A percentile compares a stretch with the other conserved stretches of the same genome.
Conservation (phyloP, 2,797 vertebrate species). For the Acrossocheilus wenchowensis region DNA sequence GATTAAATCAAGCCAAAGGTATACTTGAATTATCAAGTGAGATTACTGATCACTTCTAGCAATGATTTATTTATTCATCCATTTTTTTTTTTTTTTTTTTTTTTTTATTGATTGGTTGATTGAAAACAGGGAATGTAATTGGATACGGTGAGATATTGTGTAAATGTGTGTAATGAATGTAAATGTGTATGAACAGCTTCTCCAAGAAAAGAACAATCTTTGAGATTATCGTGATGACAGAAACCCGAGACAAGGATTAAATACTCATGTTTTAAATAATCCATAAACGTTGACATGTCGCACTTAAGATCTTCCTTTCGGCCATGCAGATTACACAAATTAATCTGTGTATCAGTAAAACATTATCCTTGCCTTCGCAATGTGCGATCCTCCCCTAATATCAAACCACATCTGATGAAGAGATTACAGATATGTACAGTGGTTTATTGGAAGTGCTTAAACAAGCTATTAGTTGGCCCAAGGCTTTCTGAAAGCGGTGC, state of each 20-base stretch:
- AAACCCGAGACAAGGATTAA: slow-evolving; percentile 69
- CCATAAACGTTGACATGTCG: slow-evolving; percentile 68
- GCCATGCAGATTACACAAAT: slow-evolving; percentile 77
- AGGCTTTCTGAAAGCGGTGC: slow-evolving; percentile 70
- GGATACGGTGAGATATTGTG: slow-evolving; percentile 6
- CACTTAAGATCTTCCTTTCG: slow-evolving; percentile 73
- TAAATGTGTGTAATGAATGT: background rate
- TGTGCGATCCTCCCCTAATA: slow-evolving; percentile 71
- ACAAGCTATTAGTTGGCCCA: slow-evolving; percentile 71
- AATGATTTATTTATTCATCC: slow-evolving; percentile 4
- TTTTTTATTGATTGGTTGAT: slow-evolving; percentile 4
- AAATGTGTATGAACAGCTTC: slow-evolving; percentile 34
- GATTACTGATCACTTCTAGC: slow-evolving; percentile 15
- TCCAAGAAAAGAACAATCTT: slow-evolving; percentile 59
- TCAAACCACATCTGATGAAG: slow-evolving; percentile 74
- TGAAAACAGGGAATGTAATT: slow-evolving; percentile 7
- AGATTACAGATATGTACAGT: slow-evolving; percentile 78
- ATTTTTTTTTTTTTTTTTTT: background rate
- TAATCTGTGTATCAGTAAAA: slow-evolving; percentile 82
- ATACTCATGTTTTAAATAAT: slow-evolving; percentile 74
- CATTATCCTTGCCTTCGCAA: slow-evolving; percentile 76
- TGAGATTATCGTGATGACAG: slow-evolving; percentile 54
- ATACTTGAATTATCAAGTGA: slow-evolving; percentile 42
- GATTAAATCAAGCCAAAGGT: too few species aligned
- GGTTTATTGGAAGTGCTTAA: slow-evolving; percentile 78